phyloP scores from a whole-genome alignment of 2,888 invertebrate species.

The Nephrotoma guestfalica region DNA sequence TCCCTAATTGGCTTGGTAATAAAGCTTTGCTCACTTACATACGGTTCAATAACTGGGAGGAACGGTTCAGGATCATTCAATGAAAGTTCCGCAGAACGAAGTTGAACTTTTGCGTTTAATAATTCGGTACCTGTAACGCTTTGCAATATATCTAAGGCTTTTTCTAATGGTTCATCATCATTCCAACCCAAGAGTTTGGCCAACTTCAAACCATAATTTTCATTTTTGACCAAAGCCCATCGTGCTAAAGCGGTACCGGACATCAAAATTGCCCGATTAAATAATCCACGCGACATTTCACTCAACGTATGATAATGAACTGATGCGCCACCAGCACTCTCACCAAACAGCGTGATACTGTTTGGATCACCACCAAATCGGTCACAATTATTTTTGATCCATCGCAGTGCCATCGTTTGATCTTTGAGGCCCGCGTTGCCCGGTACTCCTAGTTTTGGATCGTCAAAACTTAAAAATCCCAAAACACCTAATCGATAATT shows the following conservation, averaged over 20 bases:
- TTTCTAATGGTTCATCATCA: conserved; percentile 23
- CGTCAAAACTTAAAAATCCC: conserved; percentile 18
- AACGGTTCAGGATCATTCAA: conserved; percentile 25
- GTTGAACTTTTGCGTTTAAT: conserved; percentile 21
- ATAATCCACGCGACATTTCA: conserved; percentile 27
- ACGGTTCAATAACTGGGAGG: conserved; percentile 27
- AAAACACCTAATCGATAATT: conserved; percentile 18
- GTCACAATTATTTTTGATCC: neutral
- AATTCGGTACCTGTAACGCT: conserved; percentile 24
- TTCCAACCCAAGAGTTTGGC: conserved; percentile 26
- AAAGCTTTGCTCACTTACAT: conserved; percentile 22
- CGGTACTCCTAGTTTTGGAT: conserved; percentile 32
- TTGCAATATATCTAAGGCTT: conserved; percentile 27
- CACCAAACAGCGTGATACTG: neutral
- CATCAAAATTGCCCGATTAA: conserved; percentile 18
- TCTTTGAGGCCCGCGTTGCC: conserved; percentile 23
- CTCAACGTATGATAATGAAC: conserved; percentile 35
- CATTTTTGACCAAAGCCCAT: conserved; percentile 22
- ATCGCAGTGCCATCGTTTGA: neutral
- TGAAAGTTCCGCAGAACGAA: conserved; percentile 19
- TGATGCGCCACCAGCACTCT: conserved; percentile 11
- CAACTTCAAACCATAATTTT: conserved; percentile 23
- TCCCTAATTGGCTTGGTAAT: conserved; percentile 23
- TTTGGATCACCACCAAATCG: neutral
- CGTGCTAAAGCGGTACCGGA: conserved; percentile 25